Conservation (phyloP, 2,113 vertebrate genomes). For the Neoarius graeffei region DNA sequence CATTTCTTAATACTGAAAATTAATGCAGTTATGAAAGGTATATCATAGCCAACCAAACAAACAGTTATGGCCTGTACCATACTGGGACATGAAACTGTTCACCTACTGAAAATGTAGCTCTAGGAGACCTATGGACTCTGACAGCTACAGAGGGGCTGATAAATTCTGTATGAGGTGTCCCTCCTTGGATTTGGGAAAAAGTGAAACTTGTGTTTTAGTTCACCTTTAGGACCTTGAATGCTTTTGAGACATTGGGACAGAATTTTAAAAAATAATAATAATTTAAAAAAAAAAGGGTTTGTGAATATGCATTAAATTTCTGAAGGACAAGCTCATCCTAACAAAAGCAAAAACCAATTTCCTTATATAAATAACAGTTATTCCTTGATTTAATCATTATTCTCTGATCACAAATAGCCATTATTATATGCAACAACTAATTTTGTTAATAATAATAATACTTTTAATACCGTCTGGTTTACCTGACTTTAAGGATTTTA, state of each 20-base stretch:
- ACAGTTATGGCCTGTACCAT: background rate
- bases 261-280: constrained; percentile 13
- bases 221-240: constrained; percentile 70
- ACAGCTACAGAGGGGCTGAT: constrained; percentile 48
- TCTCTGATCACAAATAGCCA: background rate
- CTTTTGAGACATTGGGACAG: constrained; percentile 76
- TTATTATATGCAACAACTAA: background rate
- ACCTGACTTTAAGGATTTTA: background rate
- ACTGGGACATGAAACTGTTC: constrained; percentile 64
- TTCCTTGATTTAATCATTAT: background rate
- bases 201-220: constrained; percentile 69
- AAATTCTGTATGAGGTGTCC: constrained; percentile 32
- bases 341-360: background rate
- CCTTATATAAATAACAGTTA: background rate
- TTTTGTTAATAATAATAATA: background rate
- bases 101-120: constrained; percentile 59
- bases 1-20: background rate
- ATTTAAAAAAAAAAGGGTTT: constrained; percentile 54
- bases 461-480: background rate
- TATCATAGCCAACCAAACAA: background rate
- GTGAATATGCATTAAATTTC: constrained; percentile 32
- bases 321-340: background rate
- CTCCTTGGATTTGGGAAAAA: constrained; percentile 55
- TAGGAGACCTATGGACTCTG: constrained; percentile 38
- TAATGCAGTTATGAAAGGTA: constrained; percentile 10